These are phyloP conservation scores for Peromyscus californicus DNA, from an alignment of 2,113 vertebrate species.

Conservation along the genomic window DNA sequence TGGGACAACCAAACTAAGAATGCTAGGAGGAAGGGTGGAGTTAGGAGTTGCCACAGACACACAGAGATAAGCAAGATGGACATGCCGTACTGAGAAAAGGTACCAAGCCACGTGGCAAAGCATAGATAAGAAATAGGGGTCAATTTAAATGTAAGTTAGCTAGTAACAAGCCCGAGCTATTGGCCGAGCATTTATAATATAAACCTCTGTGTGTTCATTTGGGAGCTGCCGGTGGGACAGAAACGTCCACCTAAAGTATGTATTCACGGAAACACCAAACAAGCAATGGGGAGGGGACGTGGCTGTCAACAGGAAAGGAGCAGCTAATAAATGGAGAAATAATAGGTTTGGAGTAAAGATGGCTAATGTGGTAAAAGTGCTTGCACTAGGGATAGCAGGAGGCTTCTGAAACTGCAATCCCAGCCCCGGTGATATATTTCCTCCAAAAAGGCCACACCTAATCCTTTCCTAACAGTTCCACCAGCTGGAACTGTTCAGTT, in stretches of 20 bases:
- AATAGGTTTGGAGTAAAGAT: not conserved
- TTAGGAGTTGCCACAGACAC: too few relatives aligned
- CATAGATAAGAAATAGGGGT: too few relatives aligned
- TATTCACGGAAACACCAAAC: not conserved
- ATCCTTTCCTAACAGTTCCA: not conserved
- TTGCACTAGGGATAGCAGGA: not conserved
- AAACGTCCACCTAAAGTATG: not conserved
- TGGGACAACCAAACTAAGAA: too few relatives aligned
- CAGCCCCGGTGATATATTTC: not conserved
- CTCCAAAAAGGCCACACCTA: not conserved
- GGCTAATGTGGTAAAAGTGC: not conserved
- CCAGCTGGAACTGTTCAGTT: not conserved
- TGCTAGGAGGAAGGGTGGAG: too few relatives aligned
- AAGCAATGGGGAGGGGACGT: not conserved
- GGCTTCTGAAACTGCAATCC: not conserved
- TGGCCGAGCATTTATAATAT: too few relatives aligned
- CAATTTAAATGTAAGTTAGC: too few relatives aligned
- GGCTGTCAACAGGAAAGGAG: not conserved
- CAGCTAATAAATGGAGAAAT: not conserved
- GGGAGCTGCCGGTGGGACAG: too few relatives aligned
- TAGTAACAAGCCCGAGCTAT: too few relatives aligned
- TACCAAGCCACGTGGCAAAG: too few relatives aligned
- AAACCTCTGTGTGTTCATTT: too few relatives aligned
- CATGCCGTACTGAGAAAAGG: too few relatives aligned
- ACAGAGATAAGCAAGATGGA: too few relatives aligned